phyloP scores from a whole-genome alignment of 2,797 vertebrate genomes.

The Pseudomugil gertrudae region DNA sequence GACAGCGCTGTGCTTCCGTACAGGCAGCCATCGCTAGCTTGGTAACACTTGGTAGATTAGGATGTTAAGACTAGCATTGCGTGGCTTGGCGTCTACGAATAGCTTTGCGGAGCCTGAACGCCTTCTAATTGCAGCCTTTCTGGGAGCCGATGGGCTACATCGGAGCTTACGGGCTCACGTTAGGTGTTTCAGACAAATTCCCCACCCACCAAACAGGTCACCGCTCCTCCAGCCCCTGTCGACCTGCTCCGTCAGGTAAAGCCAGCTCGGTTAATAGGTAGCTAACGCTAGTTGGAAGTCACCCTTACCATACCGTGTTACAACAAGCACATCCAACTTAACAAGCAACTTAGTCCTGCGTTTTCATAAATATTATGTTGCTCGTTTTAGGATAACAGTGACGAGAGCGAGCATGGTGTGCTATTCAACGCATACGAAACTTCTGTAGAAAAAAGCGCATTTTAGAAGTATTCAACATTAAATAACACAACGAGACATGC shows the following conservation, averaged over 20 bases:
- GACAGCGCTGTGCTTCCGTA: too few species aligned
- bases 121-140: constrained; percentile 32
- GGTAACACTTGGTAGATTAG: constrained; percentile 43
- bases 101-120: constrained; percentile 37
- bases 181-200: constrained; percentile 25
- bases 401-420: too few species aligned
- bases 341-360: too few species aligned
- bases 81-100: constrained; percentile 48
- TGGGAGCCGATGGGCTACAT: constrained; percentile 1
- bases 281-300: constrained; percentile 13
- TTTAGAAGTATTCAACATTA: not conserved
- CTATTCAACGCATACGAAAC: not conserved
- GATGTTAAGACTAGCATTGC: constrained; percentile 75
- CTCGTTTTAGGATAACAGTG: not conserved
- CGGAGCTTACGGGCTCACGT: not conserved
- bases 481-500: fast-evolving
- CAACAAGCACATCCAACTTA: not conserved
- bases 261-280: not conserved
- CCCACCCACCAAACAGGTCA: constrained; percentile 36
- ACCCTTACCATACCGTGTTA: not conserved
- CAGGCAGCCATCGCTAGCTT: constrained; percentile 18
- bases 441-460: not conserved
- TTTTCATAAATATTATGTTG: too few species aligned
- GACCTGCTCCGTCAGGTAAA: constrained; percentile 75
- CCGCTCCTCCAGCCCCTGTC: constrained; percentile 28